Base-by-base conservation (phyloP, 2,888 invertebrate genomes). In the Microctonus hyperodae region DNA sequence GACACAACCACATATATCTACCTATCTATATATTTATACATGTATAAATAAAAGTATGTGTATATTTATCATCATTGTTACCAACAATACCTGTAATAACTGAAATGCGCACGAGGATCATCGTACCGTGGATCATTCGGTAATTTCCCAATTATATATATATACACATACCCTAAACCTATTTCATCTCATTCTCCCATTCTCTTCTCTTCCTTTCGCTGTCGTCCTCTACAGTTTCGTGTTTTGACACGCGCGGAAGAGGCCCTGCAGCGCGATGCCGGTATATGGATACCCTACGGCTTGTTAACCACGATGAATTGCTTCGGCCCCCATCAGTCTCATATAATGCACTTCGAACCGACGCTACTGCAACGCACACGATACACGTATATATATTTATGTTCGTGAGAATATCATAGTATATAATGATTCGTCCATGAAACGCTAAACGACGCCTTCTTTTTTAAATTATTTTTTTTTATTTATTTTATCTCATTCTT, bases 191-290 rank as follows among this genome's bases (percentile, higher is more conserved):
- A 48, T 48, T 37, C 23, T 51, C 48, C 16, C 20, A n/a, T 6
- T 44, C 40, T 16, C n/a, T n/a, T 6, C n/a, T 16, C 16, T 44
- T n/a, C n/a, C 44, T 51, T 55, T 56, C 68, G 40, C 55, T 56
- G n/a, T n/a, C n/a, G n/a, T n/a, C 69, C 58, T 31, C 56, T 60
- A 62, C 55, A 70, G 66, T 62, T 77, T 77, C 76, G 72, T 81
- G 79, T 83, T 83, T 81, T 81, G 82, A 83, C 83, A 82, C 81
- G 81, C 80, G 82, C 77, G 78, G 71, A 73, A 76, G 76, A 80
- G 77, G 72, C 75, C 72, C 73, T 72, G 66, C 65, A 69, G 51
- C 69, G 70, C 71, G 70, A 71, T 65, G 73, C 16, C 48, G 53
- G 76, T 72, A 71, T 72, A 78, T 72, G 74, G 79, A 79, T 80